Base-by-base conservation (phyloP, 2,797 vertebrate species). In the Acanthornis magna region DNA sequence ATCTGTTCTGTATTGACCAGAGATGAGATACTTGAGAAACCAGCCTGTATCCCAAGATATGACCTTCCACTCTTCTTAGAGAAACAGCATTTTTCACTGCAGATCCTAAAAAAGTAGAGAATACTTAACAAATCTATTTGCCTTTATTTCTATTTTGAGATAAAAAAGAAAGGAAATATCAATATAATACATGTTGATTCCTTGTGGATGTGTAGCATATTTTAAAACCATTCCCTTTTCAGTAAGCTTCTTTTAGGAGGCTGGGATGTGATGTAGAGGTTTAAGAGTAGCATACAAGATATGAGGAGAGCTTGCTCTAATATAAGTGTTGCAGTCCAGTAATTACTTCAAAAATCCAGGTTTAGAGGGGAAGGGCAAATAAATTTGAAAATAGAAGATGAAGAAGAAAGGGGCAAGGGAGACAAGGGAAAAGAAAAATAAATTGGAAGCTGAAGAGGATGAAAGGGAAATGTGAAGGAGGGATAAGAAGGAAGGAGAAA, bases 181-280 rank as follows among this genome's bases (percentile, higher is more conserved):
- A 36, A 7, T 34, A 26, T 23, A 74, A 51, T 16, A 47, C 8
- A 4, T 19, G 19, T 61, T 51, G 17, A 68, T 63, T 87, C n/a
- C 13, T 68, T 65, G 16, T 0, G 2, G 42, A 57, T 61, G 5
- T 30, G 7, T 34, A 43, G 23, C 3, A 5, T 61, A 13, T 75
- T 86, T 71, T 48, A 50, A 88, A 91, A 40, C 3, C 5, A 15
- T 30, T 75, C 2, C 4, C 10, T 65, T 78, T 75, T 63, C 32
- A 74, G 6, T 29, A 65, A 36, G 9, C 16, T 75, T 16, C 5
- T 78, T 93, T 86, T 40, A 54, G 34, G 34, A 84, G 78, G 8
- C 7, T 22, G 4, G 26, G 57, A 3, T 27, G 11, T 3, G 0
- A 66, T 66, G 32, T 1, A 13, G 27, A 71, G 4, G 2, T 72